Base-by-base conservation (phyloP, 30 jellyfish, hydroid and myxozoan species). In the Turritopsis dohrnii region DNA sequence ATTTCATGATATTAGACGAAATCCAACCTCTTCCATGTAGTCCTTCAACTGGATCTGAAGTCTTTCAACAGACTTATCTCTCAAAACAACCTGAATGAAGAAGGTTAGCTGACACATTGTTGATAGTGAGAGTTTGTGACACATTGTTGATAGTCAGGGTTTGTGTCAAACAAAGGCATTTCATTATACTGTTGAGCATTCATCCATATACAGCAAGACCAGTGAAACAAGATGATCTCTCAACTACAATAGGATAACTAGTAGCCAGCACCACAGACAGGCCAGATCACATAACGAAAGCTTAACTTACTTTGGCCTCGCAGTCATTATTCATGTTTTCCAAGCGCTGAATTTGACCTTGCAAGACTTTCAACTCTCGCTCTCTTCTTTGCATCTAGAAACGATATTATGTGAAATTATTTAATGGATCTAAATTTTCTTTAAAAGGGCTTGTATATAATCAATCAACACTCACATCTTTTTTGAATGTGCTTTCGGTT, bases 61-160 rank as follows among this genome's bases (percentile, higher is more conserved):
- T 79, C 94, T 71, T 73, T 91, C 95, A 8, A 91, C 30, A 4
- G 97, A 90, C 28, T 91, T 94, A 30, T 91, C 95, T 60, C 96
- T 82, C 76, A 80, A 83, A 0, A 84, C 81, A 8, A 91, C 85
- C 97, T 90, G 66, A 18, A 69, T 7, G 19, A 69, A 69, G 0
- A 1, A n/a, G n/a, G n/a, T n/a, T n/a, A n/a, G n/a, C n/a, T n/a
- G n/a, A n/a, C n/a, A n/a, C n/a, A n/a, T n/a, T n/a, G n/a, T n/a
- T n/a, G n/a, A n/a, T n/a, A n/a, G n/a, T n/a, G n/a, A n/a, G n/a
- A n/a, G n/a, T n/a, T n/a, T n/a, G n/a, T n/a, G n/a, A n/a, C n/a
- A n/a, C n/a, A n/a, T n/a, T n/a, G n/a, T n/a, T n/a, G n/a, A n/a
- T n/a, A n/a, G n/a, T n/a, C n/a, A n/a, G n/a, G n/a, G n/a, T n/a